Percentiles rank a stretch among this genome's conserved stretches.
Evolutionary conservation across 2,797 vertebrate species (phyloP).

Genomic region (Hypotaenidia philippensis): DNA sequence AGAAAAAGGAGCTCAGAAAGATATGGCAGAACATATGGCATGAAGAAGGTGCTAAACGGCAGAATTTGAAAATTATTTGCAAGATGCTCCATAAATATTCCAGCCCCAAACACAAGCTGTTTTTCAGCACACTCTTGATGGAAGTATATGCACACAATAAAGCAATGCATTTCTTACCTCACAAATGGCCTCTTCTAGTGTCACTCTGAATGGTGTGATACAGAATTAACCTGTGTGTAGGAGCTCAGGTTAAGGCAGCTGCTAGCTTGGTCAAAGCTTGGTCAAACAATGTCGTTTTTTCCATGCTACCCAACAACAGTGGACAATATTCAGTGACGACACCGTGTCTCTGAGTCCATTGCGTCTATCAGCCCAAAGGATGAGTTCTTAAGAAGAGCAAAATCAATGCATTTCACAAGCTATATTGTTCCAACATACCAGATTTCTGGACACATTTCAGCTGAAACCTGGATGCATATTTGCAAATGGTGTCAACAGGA

Average conservation of each 20-base stretch:
- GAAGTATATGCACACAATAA: slow-evolving; percentile 18
- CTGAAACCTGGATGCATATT: background rate
- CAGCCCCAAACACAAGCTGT: slow-evolving; percentile 44
- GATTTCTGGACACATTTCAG: background rate
- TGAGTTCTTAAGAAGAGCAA: background rate
- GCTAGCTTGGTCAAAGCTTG: background rate
- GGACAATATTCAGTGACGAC: background rate
- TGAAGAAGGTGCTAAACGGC: slow-evolving; percentile 18
- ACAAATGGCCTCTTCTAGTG: background rate
- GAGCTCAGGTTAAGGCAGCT: background rate
- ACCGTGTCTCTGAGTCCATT: background rate
- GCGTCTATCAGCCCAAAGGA: background rate
- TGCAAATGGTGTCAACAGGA: background rate
- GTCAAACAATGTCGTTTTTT: background rate
- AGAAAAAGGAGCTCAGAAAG: slow-evolving; percentile 10
- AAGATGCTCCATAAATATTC: slow-evolving; percentile 57
- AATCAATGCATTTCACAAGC: background rate
- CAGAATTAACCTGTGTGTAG: background rate
- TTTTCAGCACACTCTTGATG: slow-evolving; percentile 6
- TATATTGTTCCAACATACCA: background rate
- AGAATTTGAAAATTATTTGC: slow-evolving; percentile 37
- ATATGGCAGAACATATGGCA: slow-evolving; percentile 52
- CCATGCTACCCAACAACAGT: background rate
- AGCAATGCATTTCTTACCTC: background rate
- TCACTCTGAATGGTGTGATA: background rate